phyloP scores from a whole-genome alignment of 2,113 vertebrate genomes.

The Balaeniceps rex region DNA sequence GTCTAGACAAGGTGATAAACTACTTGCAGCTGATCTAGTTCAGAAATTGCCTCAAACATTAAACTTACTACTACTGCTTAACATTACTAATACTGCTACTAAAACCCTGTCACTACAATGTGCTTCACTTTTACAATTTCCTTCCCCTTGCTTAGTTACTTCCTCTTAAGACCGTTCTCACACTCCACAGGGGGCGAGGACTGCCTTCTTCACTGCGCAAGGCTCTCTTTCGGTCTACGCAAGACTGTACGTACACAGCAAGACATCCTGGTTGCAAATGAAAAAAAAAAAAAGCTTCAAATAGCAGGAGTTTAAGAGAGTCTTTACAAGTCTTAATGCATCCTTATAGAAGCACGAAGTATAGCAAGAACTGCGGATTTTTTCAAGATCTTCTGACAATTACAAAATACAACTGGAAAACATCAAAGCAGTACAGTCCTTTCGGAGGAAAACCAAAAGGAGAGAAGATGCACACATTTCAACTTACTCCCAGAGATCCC shows the following conservation, averaged over 20 bases:
- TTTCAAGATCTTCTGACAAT: neutral
- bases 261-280: neutral
- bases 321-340: neutral
- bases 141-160: neutral
- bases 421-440: neutral
- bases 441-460: neutral
- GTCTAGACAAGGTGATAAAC: neutral
- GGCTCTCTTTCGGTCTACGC: neutral
- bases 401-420: neutral
- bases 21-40: neutral
- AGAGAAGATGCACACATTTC: neutral
- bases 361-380: neutral
- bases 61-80: neutral
- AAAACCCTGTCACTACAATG: neutral
- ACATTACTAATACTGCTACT: neutral
- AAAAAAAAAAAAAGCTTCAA: neutral
- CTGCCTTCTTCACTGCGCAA: neutral
- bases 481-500: neutral
- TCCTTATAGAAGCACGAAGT: fast-evolving
- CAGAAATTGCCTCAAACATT: neutral
- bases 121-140: neutral
- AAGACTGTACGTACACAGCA: neutral
- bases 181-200: neutral
- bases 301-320: neutral
- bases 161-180: neutral